A percentile compares a stretch with the other conserved stretches of the same genome.
Evolutionary conservation across 2,113 vertebrate species (phyloP).

Genomic region (Halichoerus grypus): DNA sequence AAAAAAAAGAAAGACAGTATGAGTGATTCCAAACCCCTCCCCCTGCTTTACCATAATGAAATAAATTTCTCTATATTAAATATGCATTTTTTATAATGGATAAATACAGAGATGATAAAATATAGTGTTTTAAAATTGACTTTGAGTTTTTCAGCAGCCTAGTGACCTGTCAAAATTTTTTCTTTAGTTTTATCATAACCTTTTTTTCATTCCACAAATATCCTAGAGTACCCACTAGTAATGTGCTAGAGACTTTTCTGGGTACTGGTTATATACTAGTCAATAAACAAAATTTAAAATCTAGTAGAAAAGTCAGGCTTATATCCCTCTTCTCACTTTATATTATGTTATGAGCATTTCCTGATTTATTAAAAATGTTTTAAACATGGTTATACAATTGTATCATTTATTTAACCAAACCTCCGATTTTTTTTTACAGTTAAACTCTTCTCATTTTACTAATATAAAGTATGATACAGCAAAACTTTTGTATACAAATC

Average conservation of each 20-base stretch:
- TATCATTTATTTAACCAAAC: constrained; percentile 25
- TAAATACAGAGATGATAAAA: background rate
- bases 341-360: constrained; percentile 28
- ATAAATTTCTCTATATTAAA: background rate
- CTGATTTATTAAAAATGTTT: background rate
- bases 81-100: background rate
- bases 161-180: background rate
- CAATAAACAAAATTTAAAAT: background rate
- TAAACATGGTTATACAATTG: background rate
- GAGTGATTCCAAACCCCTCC: background rate
- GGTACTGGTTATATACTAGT: background rate
- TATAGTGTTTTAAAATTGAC: background rate
- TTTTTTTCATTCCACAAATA: constrained; percentile 5
- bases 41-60: background rate
- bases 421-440: background rate
- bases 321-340: background rate
- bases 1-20: background rate
- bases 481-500: background rate
- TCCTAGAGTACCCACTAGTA: background rate
- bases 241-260: background rate
- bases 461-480: background rate
- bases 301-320: background rate
- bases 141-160: constrained; percentile 49
- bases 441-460: background rate
- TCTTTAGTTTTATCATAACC: background rate